Percentiles rank a stretch among this genome's conserved stretches.
phyloP scores from a whole-genome alignment of 2,797 vertebrate genomes.

The Rhynchonycteris naso region DNA sequence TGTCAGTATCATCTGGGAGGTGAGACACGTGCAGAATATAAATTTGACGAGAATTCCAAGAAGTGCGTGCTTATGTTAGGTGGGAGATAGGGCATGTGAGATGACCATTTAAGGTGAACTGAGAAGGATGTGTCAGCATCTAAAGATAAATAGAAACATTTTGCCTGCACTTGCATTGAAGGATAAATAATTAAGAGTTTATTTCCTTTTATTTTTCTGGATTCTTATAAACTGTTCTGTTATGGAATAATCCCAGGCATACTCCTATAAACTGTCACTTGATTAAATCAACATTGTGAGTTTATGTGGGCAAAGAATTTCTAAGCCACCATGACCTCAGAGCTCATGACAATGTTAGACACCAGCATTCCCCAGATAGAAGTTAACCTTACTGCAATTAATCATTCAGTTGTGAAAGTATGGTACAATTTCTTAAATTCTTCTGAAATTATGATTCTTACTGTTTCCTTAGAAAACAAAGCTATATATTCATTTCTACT shows the following conservation, averaged over 20 bases:
- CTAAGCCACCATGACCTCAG: neutral
- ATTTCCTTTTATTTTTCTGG: neutral
- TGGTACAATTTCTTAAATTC: neutral
- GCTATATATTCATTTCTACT: neutral
- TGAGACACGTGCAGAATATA: neutral
- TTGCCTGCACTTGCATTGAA: neutral
- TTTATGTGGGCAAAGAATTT: neutral
- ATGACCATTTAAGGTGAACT: neutral
- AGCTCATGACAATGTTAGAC: neutral
- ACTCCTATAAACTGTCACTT: neutral
- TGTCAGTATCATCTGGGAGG: neutral
- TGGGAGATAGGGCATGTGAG: neutral
- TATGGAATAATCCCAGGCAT: neutral
- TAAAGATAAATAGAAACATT: neutral
- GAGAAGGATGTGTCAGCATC: neutral
- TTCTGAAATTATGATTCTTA: neutral
- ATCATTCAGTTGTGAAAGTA: neutral
- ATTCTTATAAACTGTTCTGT: constrained; percentile 28
- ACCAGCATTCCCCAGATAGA: neutral
- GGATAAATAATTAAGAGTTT: neutral
- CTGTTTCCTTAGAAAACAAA: neutral
- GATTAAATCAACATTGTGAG: neutral
- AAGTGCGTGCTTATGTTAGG: neutral
- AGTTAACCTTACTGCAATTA: neutral
- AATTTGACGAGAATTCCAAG: neutral